Base-by-base conservation (phyloP, 2,797 vertebrate species). In the Manis pentadactyla region DNA sequence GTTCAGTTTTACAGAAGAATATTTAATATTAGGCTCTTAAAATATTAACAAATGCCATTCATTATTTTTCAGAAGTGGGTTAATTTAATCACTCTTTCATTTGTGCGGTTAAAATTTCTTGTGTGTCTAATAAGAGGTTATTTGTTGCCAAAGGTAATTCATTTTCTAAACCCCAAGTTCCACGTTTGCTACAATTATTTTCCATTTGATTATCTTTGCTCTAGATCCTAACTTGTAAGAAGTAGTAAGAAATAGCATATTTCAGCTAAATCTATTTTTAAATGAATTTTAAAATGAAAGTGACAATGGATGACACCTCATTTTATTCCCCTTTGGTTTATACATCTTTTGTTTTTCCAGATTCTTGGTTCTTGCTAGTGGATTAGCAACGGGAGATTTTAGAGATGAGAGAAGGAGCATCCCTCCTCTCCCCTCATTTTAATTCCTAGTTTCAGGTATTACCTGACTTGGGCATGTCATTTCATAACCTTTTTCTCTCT, bases 251-350 rank as follows among this genome's bases (percentile, higher is more conserved):
- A 18, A 83, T 78, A 83, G 68, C 46, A 37, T 31, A 66, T 78
- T 82, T 51, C 87, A 71, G 27, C 7, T 61, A 75, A 37, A 61
- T 84, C 25, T 83, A 42, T 77, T 90, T 95, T 92, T 92, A 55
- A 78, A 46, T 46, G 34, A 78, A 51, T 27, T 3, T 93, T 46
- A 31, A 46, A 46, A 39, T 78, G 19, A 29, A 59, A 37, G 42
- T 68, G 66, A 17, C 46, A 78, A 23, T 68, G 23, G 5, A 7
- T 93, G 66, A 63, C 25, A 63, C 14, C 31, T 77, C 23, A 37
- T 79, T 93, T 94, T 92, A 90, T 73, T 95, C 27, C 27, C 34
- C 13, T 89, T 71, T 94, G 63, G 49, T 92, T 90, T 87, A 31
- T 21, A 49, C 77, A 2, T 53, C 17, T 77, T 59, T 89, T 92